phyloP scores from a whole-genome alignment of 2,888 invertebrate genomes.

The Rotaria sp. region DNA sequence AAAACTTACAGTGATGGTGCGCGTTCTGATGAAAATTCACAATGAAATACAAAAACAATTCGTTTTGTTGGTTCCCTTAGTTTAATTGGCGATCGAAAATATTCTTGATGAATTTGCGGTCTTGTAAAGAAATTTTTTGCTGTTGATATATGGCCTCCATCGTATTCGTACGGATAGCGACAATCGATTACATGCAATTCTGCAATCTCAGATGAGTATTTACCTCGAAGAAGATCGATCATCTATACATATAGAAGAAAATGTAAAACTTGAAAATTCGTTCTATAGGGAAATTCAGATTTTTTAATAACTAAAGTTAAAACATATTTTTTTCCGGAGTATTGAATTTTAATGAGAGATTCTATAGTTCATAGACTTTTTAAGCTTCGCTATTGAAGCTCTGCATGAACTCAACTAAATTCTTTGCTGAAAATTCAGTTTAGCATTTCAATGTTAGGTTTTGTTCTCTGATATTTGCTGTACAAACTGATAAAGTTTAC shows the following conservation, averaged over 20 bases:
- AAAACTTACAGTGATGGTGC: conserved; percentile 73
- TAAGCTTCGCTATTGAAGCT: too few species aligned
- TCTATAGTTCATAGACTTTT: too few species aligned
- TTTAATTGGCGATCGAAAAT: conserved; percentile 7
- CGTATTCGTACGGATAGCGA: conserved; percentile 39
- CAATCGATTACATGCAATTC: conserved; percentile 31
- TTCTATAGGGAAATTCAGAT: too few species aligned
- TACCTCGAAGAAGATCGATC: conserved; percentile 19
- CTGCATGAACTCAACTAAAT: too few species aligned
- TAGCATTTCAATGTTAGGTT: too few species aligned
- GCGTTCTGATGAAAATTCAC: conserved; percentile 90
- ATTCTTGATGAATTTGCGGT: conserved; percentile 21
- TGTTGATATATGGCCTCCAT: conserved; percentile 34
- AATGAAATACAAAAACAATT: conserved; percentile 82
- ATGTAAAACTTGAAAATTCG: too few species aligned
- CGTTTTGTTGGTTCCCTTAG: conserved; percentile 52
- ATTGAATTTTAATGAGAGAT: too few species aligned
- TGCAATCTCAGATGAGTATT: conserved; percentile 30
- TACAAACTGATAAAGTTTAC: too few species aligned
- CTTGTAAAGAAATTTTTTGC: conserved; percentile 29
- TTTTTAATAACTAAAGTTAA: too few species aligned
- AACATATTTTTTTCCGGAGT: too few species aligned
- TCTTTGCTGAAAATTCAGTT: too few species aligned
- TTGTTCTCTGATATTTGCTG: too few species aligned
- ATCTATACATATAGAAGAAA: not conserved